Evolutionary conservation across 1,140 invertebrate genomes (phyloP), one percentile per base, ranked within the genome.

Genomic region (Plodia interpunctella): DNA sequence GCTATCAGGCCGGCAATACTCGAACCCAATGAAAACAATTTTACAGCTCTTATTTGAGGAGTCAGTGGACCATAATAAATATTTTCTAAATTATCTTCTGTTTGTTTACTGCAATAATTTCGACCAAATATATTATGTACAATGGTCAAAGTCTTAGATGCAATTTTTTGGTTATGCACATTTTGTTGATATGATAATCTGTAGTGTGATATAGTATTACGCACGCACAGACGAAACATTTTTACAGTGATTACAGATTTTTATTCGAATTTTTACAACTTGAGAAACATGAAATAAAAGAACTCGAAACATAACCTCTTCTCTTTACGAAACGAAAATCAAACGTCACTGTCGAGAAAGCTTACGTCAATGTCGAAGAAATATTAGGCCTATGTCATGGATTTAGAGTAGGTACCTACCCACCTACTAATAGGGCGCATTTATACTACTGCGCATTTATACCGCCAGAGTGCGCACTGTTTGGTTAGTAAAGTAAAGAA

Each of bases 21-120:
- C 0, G 96, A 95, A 25, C 91, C 81, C 0, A 98, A 75, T 0
- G 96, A 97, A 77, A 98, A 95, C 20, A 94, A 62, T 87, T 98
- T 98, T 0, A 97, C 91, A 38, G 84, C 83, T 72, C 91, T 92
- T 57, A 98, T 93, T 71, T 94, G 92, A 4, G 85, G 90, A 1
- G 92, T 90, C 21, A 97, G 78, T 0, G 86, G 81, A 6, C 96
- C 97, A 62, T 79, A 74, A 55, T 90, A 90, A 63, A 90, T 80
- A 15, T 70, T 65, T 56, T 90, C 83, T 50, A 78, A 56, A 49
- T 83, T 70, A 19, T 68, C 74, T 32, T 81, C 68, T 49, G 78
- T 65, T 15, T 44, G 38, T 17, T 44, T 44, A 44, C 38, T 44
- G 15, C 38, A 15, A 44, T 44, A 44, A 44, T 44, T 44, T 17